phyloP scores from a whole-genome alignment of 2,888 invertebrate genomes.

The Andricus curvator region DNA sequence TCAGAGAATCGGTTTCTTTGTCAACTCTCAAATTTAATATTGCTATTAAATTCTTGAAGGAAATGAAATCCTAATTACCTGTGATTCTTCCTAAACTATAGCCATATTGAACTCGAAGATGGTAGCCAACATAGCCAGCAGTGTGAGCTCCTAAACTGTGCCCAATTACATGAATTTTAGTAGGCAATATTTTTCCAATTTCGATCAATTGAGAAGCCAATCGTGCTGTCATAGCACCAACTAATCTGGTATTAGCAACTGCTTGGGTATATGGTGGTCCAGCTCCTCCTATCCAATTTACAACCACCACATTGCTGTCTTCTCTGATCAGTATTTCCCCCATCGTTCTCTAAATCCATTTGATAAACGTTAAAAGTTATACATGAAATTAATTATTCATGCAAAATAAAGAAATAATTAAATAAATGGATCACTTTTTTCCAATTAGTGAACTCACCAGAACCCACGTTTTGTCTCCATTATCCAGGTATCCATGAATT shows the following conservation, averaged over 20 bases:
- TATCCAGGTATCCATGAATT: constrained; percentile 93
- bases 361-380: background rate
- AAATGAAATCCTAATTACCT: constrained; percentile 78
- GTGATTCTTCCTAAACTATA: constrained; percentile 89
- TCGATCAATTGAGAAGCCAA: constrained; percentile 80
- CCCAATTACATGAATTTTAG: constrained; percentile 90
- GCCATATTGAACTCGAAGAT: constrained; percentile 81
- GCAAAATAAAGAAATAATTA: too few relatives aligned
- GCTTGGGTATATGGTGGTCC: constrained; percentile 95
- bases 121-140: constrained; percentile 90
- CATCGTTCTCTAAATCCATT: constrained; percentile 82
- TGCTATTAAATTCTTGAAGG: too few relatives aligned
- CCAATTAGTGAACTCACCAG: constrained; percentile 71
- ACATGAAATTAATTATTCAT: too few relatives aligned
- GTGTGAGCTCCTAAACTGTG: constrained; percentile 93
- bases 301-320: constrained; percentile 87
- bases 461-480: constrained; percentile 90
- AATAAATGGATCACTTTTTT: too few relatives aligned
- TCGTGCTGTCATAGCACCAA: constrained; percentile 91
- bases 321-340: constrained; percentile 86
- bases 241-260: constrained; percentile 92
- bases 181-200: constrained; percentile 76
- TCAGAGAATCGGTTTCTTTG: too few relatives aligned
- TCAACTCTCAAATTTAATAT: too few relatives aligned
- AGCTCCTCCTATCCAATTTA: constrained; percentile 93